Evolutionary conservation across 2,113 vertebrate species (phyloP).

Genomic region (Ailuropoda melanoleuca): DNA sequence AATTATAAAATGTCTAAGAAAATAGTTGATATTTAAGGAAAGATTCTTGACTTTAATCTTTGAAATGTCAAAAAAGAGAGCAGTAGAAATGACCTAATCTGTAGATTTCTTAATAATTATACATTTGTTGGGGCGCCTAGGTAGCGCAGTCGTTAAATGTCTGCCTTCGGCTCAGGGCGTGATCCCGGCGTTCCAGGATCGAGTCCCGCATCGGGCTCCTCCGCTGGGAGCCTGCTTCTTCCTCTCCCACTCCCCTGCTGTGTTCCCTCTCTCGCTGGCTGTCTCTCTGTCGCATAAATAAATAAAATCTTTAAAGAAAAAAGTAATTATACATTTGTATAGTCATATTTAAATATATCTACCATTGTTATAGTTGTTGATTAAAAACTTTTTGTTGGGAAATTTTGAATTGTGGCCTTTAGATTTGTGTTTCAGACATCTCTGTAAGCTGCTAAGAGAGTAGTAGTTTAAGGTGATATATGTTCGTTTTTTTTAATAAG

Average conservation of each 20-base stretch:
- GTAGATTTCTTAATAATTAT: background rate
- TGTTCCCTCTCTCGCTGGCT: too few species aligned
- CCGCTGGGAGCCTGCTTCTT: too few species aligned
- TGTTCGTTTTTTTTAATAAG: too few species aligned
- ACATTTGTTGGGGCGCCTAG: too few species aligned
- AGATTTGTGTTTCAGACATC: background rate
- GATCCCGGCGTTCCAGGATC: too few species aligned
- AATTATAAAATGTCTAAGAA: background rate
- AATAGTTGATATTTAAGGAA: background rate
- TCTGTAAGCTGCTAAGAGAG: background rate
- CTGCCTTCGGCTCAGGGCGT: too few species aligned
- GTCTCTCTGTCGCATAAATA: too few species aligned
- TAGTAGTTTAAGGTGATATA: background rate
- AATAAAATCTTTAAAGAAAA: too few species aligned
- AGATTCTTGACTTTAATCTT: constrained; percentile 21
- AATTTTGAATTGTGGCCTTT: background rate
- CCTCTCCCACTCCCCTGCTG: too few species aligned
- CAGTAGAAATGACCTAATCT: background rate
- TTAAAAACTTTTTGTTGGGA: background rate
- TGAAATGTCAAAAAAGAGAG: background rate
- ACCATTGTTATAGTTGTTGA: background rate
- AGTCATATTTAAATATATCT: background rate
- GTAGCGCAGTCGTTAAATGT: too few species aligned
- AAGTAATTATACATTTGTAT: background rate
- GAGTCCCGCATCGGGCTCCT: too few species aligned